Evolutionary conservation across 1,140 invertebrate species (phyloP), one percentile per base, ranked within the genome.

Genomic region (Zelostemma sp.): DNA sequence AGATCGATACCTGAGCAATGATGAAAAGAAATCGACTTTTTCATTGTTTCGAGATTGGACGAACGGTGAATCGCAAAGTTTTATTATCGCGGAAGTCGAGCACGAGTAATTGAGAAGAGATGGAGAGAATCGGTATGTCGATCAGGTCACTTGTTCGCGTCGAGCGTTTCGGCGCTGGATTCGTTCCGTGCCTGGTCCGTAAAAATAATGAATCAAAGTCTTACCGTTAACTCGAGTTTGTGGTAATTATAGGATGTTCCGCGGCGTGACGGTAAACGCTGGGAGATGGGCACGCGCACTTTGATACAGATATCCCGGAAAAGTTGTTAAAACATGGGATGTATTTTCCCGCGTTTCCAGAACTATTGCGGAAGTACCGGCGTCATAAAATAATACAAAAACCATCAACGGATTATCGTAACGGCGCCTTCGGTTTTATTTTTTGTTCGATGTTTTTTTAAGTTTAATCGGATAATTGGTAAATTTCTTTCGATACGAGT

Each of bases 161-260:
- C 9, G 9, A 15, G 40, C 40, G 40, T 41, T 77, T 77, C 50
- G 75, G 65, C 19, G 54, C 25, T 18, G 31, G 53, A 68, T 77
- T 71, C 53, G 62, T 70, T 72, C 61, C 59, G 17, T 33, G 43
- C 21, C 14, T 48, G 31, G 14, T 56, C 15, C 9, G 35, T 40
- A 58, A 67, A 73, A 73, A 70, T 67, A 74, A 75, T 67, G 68
- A 77, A 77, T 78, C 66, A 57, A 50, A 50, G 53, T 49, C 59
- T 72, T 75, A 78, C 76, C 76, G 76, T 78, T 78, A 78, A 76
- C 71, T 62, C 57, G 65, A 73, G 68, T 69, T 60, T 57, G 50
- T 58, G 66, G 57, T 74, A 76, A 77, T 77, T 77, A 73, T 46
- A 59, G 33, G 25, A 25, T 25, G 50, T 3, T 17, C n/a, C 5